Base-by-base conservation (phyloP, 92 coral and sea anemone genomes). In the Muricea muricata region DNA sequence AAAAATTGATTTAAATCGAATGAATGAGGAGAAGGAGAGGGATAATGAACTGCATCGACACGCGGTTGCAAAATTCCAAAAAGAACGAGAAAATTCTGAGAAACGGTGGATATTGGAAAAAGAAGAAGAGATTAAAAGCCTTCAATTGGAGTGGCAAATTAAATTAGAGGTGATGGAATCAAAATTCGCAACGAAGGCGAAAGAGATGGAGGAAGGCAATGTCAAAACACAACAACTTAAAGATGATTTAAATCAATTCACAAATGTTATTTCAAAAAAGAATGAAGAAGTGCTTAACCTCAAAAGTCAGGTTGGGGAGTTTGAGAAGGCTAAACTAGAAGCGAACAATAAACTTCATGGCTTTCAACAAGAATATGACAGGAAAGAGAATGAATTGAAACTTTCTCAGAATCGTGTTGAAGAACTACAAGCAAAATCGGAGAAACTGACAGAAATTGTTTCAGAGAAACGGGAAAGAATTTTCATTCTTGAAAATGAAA, bases 71-170 rank as follows among this genome's bases (percentile, higher is more conserved):
- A 18, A 18, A 52, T 52, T 52, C 18, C 24, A 73, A 73, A 12
- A 41, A 39, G 56, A 41, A 73, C 42, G 35, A 6, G 60, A 73
- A 73, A 39, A 73, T 39, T 39, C 50, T 29, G 37, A 73, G 50
- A 73, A 21, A 10, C 31, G 0, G 3, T 52, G 60, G 60, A 7
- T 20, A 18, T 1, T 52, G 18, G 60, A 52, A 18, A 52, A 52
- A 13, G 60, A 52, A 20, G 20, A 52, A 18, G 60, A 52, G 6
- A 52, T 52, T 6, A 10, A 10, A 52, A 52, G 20, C 7, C 60
- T 52, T 18, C 18, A 25, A 52, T 52, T 20, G 18, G 60, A 52
- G 23, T 52, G 18, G 23, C 24, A 52, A 25, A 52, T 7, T 20
- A 52, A 52, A 25, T 17, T 52, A 20, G 24, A 52, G 20, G 20